phyloP scores from a whole-genome alignment of 2,113 vertebrate species.

The Nyctibius bracteatus region DNA sequence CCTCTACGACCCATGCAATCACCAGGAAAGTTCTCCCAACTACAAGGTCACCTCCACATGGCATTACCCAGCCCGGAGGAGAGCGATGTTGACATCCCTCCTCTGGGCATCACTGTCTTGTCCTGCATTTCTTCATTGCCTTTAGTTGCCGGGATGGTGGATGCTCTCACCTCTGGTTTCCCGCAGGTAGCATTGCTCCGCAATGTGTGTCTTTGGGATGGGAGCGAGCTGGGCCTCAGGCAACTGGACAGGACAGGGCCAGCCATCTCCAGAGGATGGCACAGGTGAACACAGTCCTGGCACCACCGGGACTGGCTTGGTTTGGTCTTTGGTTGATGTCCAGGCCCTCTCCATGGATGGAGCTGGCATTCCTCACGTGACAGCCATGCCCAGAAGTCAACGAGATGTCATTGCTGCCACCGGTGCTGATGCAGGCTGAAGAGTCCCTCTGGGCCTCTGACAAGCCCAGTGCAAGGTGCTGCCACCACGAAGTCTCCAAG shows the following conservation, averaged over 20 bases:
- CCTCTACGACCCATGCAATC: background rate
- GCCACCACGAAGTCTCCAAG: background rate
- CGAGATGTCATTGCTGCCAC: background rate
- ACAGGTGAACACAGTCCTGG: background rate
- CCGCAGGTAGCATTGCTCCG: fast-evolving
- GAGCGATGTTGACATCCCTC: background rate
- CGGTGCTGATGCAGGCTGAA: background rate
- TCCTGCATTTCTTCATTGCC: background rate
- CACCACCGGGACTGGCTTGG: background rate
- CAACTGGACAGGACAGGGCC: no score
- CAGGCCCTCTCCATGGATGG: background rate
- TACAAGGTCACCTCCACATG: fast-evolving
- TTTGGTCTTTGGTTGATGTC: background rate
- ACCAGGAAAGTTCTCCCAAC: background rate
- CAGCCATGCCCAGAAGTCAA: background rate
- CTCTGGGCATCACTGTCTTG: background rate
- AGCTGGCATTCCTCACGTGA: background rate
- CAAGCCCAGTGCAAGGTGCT: background rate
- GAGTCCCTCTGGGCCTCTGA: background rate
- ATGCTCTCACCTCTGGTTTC: background rate
- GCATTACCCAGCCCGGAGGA: background rate
- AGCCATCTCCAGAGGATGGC: fast-evolving
- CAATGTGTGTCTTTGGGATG: fast-evolving
- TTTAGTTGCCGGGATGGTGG: background rate
- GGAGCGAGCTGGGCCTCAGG: background rate